Percentiles rank a stretch among this genome's conserved stretches.
phyloP scores from a whole-genome alignment of 1,140 invertebrate species.

The Drosophila sp. region DNA sequence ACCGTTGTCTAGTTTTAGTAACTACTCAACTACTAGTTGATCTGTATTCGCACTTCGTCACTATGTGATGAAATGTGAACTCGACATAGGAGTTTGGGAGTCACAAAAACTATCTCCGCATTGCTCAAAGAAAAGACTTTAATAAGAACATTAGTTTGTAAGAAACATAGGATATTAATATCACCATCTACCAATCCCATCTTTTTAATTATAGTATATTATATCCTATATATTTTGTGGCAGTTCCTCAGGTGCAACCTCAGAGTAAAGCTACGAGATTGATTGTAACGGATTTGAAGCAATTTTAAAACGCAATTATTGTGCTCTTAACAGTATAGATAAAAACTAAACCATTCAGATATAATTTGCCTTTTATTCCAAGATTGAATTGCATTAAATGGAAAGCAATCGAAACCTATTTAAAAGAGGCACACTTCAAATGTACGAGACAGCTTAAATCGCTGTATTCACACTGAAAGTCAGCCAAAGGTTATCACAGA shows the following conservation, averaged over 20 bases:
- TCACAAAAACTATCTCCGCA: too few relatives aligned
- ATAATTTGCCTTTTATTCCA: constrained; percentile 54
- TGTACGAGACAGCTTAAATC: constrained; percentile 58
- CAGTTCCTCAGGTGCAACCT: neutral
- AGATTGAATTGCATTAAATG: constrained; percentile 60
- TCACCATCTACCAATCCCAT: too few relatives aligned
- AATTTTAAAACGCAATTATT: constrained; percentile 13
- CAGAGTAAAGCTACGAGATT: neutral
- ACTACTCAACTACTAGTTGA: too few relatives aligned
- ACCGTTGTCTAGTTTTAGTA: constrained; percentile 19
- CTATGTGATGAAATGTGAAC: neutral
- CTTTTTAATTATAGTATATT: too few relatives aligned
- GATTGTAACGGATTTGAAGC: neutral
- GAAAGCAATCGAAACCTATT: constrained; percentile 62
- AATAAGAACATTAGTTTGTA: too few relatives aligned
- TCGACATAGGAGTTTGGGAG: too few relatives aligned
- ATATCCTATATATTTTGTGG: too few relatives aligned
- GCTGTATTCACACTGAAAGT: constrained; percentile 62
- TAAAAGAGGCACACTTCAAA: constrained; percentile 65
- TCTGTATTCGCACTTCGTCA: too few relatives aligned
- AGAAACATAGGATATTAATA: too few relatives aligned
- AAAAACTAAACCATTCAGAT: constrained; percentile 46
- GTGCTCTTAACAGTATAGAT: neutral
- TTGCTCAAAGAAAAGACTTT: too few relatives aligned
- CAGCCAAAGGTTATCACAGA: constrained; percentile 70